Evolutionary conservation across 53 echinoderm and acorn worm species (phyloP).

Genomic region (Mesocentrotus franciscanus): DNA sequence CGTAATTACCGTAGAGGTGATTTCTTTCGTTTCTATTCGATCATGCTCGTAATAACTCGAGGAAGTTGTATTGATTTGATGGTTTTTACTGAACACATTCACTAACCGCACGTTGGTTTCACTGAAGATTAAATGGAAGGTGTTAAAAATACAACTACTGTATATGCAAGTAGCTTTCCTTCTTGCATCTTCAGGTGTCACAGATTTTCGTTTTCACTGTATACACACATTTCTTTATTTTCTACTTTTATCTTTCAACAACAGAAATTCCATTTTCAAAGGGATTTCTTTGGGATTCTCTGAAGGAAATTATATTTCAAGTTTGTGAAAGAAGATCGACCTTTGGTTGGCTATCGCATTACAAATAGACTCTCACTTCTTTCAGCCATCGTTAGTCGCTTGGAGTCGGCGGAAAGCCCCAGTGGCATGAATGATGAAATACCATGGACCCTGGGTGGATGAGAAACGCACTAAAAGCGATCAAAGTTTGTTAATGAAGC

Average conservation of each 20-base stretch:
- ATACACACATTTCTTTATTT: background rate
- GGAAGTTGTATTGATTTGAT: no score
- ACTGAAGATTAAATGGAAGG: background rate
- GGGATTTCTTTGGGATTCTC: background rate
- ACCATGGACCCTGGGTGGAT: background rate
- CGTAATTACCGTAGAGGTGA: no score
- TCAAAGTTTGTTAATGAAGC: slow-evolving; percentile 28
- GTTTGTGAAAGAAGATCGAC: slow-evolving; percentile 37
- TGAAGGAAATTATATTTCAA: slow-evolving; percentile 13
- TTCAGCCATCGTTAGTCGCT: slow-evolving; percentile 24
- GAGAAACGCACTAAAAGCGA: background rate
- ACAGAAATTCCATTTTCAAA: background rate
- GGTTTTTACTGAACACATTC: no score
- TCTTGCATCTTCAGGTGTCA: background rate
- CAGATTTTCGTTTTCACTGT: background rate
- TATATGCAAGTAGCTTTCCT: background rate
- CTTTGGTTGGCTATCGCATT: slow-evolving; percentile 55
- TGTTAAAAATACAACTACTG: background rate
- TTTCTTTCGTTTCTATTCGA: no score
- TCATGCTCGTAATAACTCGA: no score
- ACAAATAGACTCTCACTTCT: slow-evolving; percentile 45
- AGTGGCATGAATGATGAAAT: background rate
- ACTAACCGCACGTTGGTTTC: no score
- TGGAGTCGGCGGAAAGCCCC: slow-evolving; percentile 28
- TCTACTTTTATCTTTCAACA: background rate